Evolutionary conservation across 2,888 invertebrate species (phyloP).

Genomic region (Nasonovia ribisnigri): DNA sequence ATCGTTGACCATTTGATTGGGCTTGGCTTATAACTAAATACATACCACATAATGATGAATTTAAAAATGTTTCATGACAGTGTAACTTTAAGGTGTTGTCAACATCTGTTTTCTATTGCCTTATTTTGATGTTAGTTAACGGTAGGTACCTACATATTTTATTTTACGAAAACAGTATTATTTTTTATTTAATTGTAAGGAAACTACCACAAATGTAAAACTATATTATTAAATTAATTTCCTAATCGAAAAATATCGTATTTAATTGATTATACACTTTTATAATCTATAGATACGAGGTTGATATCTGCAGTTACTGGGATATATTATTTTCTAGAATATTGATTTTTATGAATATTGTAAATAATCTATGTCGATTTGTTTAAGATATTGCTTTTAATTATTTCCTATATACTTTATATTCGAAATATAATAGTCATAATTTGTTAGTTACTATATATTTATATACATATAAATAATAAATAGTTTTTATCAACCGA

Average conservation of each 20-base stretch:
- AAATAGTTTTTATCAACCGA: neutral
- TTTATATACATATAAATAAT: too few relatives aligned
- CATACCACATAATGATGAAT: neutral
- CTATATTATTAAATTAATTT: neutral
- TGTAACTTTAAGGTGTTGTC: neutral
- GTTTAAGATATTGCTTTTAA: neutral
- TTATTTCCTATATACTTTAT: neutral
- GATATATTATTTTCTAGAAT: neutral
- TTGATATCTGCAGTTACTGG: neutral
- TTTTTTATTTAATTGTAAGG: neutral
- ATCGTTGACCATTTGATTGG: neutral
- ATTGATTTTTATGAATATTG: neutral
- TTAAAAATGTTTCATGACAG: neutral
- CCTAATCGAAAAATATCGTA: neutral
- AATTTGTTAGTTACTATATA: neutral
- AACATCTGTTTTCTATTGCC: neutral
- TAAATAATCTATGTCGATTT: neutral
- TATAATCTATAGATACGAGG: neutral
- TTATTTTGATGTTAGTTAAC: neutral
- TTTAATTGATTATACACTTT: neutral
- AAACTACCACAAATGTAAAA: neutral
- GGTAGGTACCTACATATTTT: neutral
- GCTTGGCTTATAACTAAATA: neutral
- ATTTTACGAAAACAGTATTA: neutral
- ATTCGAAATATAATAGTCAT: neutral